These are phyloP conservation scores for Odontothrips loti DNA, from an alignment of 2,888 invertebrate genomes.

Conservation along the genomic window DNA sequence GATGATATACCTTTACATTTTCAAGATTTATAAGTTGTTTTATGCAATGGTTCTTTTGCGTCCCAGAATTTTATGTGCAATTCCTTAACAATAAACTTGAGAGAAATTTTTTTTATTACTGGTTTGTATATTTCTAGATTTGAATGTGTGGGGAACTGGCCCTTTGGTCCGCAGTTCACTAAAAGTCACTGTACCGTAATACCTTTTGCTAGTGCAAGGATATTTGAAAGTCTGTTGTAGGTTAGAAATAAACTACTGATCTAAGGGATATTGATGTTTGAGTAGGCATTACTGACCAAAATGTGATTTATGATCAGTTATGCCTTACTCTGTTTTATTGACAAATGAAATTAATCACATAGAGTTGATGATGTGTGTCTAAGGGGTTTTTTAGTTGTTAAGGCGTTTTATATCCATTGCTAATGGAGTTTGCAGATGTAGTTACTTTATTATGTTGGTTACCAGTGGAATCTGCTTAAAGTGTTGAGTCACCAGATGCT, in stretches of 20 bases:
- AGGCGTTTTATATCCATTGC: constrained; percentile 1
- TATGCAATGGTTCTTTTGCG: neutral
- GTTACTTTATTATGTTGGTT: constrained; percentile 14
- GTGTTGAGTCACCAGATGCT: neutral
- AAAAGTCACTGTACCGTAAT: neutral
- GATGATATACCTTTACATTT: neutral
- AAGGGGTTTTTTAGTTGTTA: constrained; percentile 16
- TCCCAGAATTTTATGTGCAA: neutral
- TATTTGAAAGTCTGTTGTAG: constrained; percentile 17
- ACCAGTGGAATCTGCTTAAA: constrained; percentile 19
- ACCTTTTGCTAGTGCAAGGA: constrained; percentile 24
- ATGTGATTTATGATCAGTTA: constrained; percentile 11
- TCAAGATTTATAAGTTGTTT: constrained; percentile 8
- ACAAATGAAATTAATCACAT: constrained; percentile 11
- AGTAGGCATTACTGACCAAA: constrained; percentile 12
- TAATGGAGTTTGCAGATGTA: constrained; percentile 1
- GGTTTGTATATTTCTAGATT: neutral
- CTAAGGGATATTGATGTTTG: constrained; percentile 8
- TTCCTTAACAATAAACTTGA: neutral
- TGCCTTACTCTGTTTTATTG: constrained; percentile 19
- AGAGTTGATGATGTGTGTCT: constrained; percentile 14
- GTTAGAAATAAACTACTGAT: neutral
- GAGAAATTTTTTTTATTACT: neutral
- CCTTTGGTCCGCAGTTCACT: neutral
- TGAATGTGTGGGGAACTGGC: neutral